phyloP scores from a whole-genome alignment of 2,797 vertebrate genomes.

The Hapalemur alaotrensis region DNA sequence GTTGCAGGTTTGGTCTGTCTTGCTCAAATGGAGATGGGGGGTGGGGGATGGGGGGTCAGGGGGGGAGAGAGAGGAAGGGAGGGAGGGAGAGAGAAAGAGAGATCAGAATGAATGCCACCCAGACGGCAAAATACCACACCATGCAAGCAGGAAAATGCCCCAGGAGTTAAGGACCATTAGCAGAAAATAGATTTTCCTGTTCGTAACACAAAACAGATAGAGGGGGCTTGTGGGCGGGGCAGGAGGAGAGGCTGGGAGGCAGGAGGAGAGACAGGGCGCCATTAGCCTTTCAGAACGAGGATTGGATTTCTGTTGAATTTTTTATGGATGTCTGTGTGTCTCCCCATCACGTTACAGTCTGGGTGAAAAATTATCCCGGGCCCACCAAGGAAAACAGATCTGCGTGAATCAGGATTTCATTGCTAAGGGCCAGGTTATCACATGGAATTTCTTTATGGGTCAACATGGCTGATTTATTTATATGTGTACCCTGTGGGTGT shows the following conservation, averaged over 20 bases:
- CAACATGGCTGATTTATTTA: conserved; percentile 33
- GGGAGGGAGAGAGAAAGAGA: too few species aligned
- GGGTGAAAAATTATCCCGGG: conserved; percentile 69
- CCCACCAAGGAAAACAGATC: conserved; percentile 68
- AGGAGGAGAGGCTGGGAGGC: background rate
- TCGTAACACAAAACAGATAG: background rate
- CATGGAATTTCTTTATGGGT: conserved; percentile 54
- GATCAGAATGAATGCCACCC: background rate
- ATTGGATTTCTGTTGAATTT: conserved; percentile 49
- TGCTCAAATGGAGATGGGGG: background rate
- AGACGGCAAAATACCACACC: background rate
- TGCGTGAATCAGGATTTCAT: conserved; percentile 66
- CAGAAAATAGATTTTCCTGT: conserved; percentile 60
- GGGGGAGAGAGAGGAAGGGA: background rate
- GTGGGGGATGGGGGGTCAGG: background rate
- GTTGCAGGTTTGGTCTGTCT: background rate
- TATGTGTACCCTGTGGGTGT: background rate
- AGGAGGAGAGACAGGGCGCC: background rate
- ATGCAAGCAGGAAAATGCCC: background rate
- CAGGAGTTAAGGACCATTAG: background rate
- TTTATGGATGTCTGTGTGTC: conserved; percentile 16
- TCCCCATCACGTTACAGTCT: conserved; percentile 38
- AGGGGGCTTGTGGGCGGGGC: rapidly evolving
- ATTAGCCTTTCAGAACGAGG: background rate
- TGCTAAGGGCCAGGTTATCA: conserved; percentile 50